A percentile compares a stretch with the other conserved stretches of the same genome.
phyloP scores from a whole-genome alignment of 2,113 vertebrate genomes.

The Gallinago media region DNA sequence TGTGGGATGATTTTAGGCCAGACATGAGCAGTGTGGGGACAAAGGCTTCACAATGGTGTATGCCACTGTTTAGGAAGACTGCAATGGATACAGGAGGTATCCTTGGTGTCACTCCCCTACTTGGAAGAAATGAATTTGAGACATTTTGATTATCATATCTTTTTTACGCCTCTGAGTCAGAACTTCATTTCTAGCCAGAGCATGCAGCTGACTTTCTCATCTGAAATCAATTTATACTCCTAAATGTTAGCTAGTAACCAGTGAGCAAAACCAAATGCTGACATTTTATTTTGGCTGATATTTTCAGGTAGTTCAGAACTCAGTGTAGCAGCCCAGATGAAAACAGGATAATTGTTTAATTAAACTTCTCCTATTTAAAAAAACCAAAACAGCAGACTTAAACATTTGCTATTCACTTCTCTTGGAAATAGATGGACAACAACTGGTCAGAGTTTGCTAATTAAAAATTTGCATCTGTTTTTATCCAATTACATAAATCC shows the following conservation, averaged over 20 bases:
- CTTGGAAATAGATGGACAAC: background rate
- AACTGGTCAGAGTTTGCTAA: background rate
- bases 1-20: background rate
- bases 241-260: conserved; percentile 1
- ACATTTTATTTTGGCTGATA: conserved; percentile 11
- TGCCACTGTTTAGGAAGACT: background rate
- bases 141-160: conserved; percentile 1
- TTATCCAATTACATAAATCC: background rate
- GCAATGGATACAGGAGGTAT: background rate
- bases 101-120: background rate
- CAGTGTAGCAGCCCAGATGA: background rate
- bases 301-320: conserved; percentile 2
- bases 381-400: background rate
- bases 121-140: conserved; percentile 1
- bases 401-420: background rate
- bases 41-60: background rate
- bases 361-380: background rate
- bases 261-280: background rate
- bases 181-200: conserved; percentile 16
- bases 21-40: background rate
- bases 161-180: conserved; percentile 30
- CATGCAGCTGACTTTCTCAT: conserved; percentile 15
- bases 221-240: conserved; percentile 21
- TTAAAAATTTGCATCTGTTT: background rate
- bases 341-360: background rate